Evolutionary conservation across 2,888 invertebrate species (phyloP).

Genomic region (Drosophila seclusa): DNA sequence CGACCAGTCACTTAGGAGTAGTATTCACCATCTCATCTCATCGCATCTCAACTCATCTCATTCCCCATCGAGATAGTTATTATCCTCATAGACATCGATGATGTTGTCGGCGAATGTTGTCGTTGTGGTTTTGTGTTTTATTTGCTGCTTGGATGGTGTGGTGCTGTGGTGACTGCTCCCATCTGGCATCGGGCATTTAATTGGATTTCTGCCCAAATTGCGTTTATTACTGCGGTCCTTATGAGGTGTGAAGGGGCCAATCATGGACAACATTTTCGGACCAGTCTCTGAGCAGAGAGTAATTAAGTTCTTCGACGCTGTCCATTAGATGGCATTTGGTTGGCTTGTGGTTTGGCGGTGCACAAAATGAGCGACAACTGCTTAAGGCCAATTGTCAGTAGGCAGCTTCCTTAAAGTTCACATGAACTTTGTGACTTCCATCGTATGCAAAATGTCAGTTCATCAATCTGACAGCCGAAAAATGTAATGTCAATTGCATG

Average conservation of each 20-base stretch:
- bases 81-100: slow-evolving; percentile 71
- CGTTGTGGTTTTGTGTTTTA: slow-evolving; percentile 52
- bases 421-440: slow-evolving; percentile 1
- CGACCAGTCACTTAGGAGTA: slow-evolving; percentile 51
- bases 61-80: slow-evolving; percentile 50
- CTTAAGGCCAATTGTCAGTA: slow-evolving; percentile 33
- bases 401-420: slow-evolving; percentile 28
- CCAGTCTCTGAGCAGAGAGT: slow-evolving; percentile 55
- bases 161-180: slow-evolving; percentile 18
- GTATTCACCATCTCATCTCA: slow-evolving; percentile 23
- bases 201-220: slow-evolving; percentile 79
- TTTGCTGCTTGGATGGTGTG: slow-evolving; percentile 25
- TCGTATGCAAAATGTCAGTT: slow-evolving; percentile 47
- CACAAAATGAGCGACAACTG: slow-evolving; percentile 4
- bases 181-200: slow-evolving; percentile 64
- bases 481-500: slow-evolving; percentile 72
- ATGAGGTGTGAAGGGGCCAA: slow-evolving; percentile 78
- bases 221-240: slow-evolving; percentile 76
- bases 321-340: slow-evolving; percentile 7
- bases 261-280: slow-evolving; percentile 40
- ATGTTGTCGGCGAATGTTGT: slow-evolving; percentile 67
- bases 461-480: slow-evolving; percentile 66
- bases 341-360: slow-evolving; percentile 28
- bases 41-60: not conserved
- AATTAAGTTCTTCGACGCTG: slow-evolving; percentile 68